Conservation (phyloP, 2,113 vertebrate genomes). For the Triplophysa rosa region DNA sequence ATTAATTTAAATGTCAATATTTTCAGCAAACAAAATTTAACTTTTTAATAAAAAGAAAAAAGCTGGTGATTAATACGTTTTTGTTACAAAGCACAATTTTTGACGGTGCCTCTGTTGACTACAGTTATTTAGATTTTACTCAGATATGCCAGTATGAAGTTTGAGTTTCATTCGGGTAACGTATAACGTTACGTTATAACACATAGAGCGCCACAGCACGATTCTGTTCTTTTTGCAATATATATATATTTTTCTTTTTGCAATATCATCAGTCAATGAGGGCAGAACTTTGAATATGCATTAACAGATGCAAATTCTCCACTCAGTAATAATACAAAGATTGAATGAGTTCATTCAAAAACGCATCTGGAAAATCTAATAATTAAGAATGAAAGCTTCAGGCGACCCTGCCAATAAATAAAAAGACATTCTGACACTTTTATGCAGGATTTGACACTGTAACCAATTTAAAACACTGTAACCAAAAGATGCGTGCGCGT, state of each 20-base stretch:
- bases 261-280: background rate
- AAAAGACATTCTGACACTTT: background rate
- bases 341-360: background rate
- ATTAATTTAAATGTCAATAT: background rate
- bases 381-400: background rate
- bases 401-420: background rate
- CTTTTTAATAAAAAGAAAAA: too few relatives aligned
- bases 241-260: background rate
- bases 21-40: background rate
- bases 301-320: background rate
- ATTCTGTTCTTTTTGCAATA: background rate
- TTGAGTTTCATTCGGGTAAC: too few relatives aligned
- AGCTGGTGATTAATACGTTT: too few relatives aligned
- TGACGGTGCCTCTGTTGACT: too few relatives aligned
- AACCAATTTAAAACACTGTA: too few relatives aligned
- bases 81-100: too few relatives aligned
- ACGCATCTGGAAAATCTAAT: background rate
- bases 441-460: background rate
- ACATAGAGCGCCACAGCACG: background rate
- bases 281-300: background rate
- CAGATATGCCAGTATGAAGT: too few relatives aligned
- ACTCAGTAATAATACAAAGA: background rate
- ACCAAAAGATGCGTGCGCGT: background rate
- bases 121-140: too few relatives aligned
- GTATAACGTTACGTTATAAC: too few relatives aligned